Evolutionary conservation across 2,113 vertebrate species (phyloP).

Genomic region (Syrmaticus mikado): DNA sequence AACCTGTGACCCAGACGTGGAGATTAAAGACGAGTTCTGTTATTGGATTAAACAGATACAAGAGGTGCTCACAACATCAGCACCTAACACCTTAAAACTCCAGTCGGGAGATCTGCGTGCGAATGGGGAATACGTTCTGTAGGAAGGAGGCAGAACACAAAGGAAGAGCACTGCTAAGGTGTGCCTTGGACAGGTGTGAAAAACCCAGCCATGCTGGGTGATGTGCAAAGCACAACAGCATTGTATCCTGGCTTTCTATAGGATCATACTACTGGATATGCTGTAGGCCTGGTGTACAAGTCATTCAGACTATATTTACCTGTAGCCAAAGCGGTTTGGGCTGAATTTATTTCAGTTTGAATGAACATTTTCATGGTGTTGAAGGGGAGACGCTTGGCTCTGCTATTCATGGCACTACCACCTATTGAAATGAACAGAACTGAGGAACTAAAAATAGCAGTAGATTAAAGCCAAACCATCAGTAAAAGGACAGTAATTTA

Average conservation of each 20-base stretch:
- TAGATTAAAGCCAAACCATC: conserved; percentile 4
- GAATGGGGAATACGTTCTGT: neutral
- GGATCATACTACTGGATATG: neutral
- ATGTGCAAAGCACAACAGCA: neutral
- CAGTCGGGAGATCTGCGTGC: neutral
- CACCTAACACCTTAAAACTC: conserved; percentile 47
- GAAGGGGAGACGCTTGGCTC: neutral
- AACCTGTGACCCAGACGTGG: conserved; percentile 63
- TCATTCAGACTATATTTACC: neutral
- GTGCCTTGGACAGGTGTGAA: neutral
- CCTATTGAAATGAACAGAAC: neutral
- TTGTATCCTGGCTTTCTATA: neutral
- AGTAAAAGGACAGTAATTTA: conserved; percentile 12
- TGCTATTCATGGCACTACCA: fast-evolving
- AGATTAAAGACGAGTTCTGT: conserved; percentile 65
- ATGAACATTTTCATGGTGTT: neutral
- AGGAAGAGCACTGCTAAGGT: neutral
- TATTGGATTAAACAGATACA: conserved; percentile 71
- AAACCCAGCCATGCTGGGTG: neutral
- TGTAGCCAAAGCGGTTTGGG: neutral
- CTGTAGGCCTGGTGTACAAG: fast-evolving
- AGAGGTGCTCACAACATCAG: conserved; percentile 16
- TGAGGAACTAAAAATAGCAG: neutral
- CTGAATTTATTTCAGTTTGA: neutral
- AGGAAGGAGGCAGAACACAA: neutral